Conservation (phyloP, 2,797 vertebrate species). For the Hydrophis major region DNA sequence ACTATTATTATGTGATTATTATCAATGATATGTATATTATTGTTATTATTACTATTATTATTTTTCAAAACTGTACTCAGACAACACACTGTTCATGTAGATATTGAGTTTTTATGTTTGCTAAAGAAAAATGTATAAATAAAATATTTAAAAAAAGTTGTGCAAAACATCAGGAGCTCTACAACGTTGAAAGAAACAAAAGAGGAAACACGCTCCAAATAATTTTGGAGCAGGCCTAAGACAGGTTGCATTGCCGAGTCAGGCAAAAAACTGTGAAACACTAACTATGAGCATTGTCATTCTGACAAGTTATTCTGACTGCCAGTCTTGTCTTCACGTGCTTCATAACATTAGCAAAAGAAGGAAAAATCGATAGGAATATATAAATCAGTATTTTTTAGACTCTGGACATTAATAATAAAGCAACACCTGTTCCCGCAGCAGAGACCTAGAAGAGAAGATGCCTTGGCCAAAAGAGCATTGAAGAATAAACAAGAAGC, state of each 20-base stretch:
- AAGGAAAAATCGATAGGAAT: constrained; percentile 9
- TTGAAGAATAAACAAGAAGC: neutral
- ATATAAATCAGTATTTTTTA: constrained; percentile 24
- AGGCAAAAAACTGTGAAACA: constrained; percentile 38
- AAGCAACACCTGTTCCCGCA: neutral
- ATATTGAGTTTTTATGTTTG: no score
- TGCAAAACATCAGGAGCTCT: constrained; percentile 62
- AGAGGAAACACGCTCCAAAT: constrained; percentile 71
- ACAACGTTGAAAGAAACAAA: constrained; percentile 65
- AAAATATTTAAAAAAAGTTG: constrained; percentile 15
- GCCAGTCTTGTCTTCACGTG: constrained; percentile 30
- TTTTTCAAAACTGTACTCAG: no score
- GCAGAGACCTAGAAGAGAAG: neutral
- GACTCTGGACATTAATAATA: constrained; percentile 26
- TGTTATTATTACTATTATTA: no score
- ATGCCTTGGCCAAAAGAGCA: neutral
- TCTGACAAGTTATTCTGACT: constrained; percentile 45
- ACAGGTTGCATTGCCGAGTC: constrained; percentile 40
- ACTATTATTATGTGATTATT: no score
- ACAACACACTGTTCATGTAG: no score
- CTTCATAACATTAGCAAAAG: fast-evolving
- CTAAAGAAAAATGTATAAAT: no score
- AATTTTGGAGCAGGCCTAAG: constrained; percentile 51
- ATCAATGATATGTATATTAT: no score
- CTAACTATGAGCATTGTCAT: constrained; percentile 29